Evolutionary conservation across 1,140 invertebrate genomes (phyloP).

Genomic region (Zaprionus taronus): DNA sequence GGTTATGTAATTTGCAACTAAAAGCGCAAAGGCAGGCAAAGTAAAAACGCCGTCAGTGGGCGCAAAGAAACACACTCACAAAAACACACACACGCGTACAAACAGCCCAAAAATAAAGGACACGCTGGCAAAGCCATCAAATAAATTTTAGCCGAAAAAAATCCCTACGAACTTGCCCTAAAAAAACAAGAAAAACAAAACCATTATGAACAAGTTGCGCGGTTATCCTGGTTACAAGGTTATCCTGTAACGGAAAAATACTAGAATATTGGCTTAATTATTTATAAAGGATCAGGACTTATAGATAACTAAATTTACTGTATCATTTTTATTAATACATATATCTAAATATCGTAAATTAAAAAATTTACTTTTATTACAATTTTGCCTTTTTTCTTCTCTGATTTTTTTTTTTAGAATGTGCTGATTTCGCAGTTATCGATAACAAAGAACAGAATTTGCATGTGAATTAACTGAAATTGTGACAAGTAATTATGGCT

Average conservation of each 20-base stretch:
- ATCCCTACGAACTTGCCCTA: slow-evolving; percentile 12
- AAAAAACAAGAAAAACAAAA: slow-evolving; percentile 35
- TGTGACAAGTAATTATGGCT: background rate
- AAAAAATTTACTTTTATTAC: too few relatives aligned
- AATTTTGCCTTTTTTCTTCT: too few relatives aligned
- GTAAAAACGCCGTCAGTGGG: slow-evolving; percentile 45
- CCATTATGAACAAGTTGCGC: slow-evolving; percentile 52
- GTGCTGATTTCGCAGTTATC: background rate
- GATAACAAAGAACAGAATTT: background rate
- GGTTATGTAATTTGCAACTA: slow-evolving; percentile 39
- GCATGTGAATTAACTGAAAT: background rate
- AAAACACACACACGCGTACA: background rate
- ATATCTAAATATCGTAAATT: too few relatives aligned
- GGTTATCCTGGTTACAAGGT: too few relatives aligned
- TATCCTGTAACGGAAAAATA: background rate
- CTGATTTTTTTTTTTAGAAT: too few relatives aligned
- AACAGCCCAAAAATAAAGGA: slow-evolving; percentile 55
- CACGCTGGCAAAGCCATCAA: slow-evolving; percentile 51
- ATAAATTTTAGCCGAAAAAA: slow-evolving; percentile 48
- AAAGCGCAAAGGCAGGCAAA: slow-evolving; percentile 24
- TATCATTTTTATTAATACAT: too few relatives aligned
- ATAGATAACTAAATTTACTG: too few relatives aligned
- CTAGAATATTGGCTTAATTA: background rate
- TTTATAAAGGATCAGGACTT: background rate
- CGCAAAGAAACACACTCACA: slow-evolving; percentile 9